These are phyloP conservation scores for Parelbella ahira DNA, from an alignment of 2,888 invertebrate species.

Conservation along the genomic window DNA sequence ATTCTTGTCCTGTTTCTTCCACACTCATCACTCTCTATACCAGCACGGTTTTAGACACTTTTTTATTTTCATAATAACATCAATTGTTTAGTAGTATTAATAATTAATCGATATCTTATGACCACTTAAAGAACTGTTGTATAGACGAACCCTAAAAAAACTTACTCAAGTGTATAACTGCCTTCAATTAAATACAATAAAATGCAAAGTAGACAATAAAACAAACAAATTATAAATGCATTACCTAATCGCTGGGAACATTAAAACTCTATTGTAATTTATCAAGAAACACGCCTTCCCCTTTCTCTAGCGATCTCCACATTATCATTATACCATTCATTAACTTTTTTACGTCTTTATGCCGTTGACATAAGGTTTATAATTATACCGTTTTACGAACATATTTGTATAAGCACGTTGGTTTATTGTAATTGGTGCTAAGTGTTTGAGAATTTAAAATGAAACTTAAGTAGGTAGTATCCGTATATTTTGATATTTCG, in stretches of 20 bases:
- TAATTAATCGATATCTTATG: too few species aligned
- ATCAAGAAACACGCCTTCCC: slow-evolving; percentile 66
- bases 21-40: too few species aligned
- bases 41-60: too few species aligned
- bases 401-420: slow-evolving; percentile 31
- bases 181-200: slow-evolving; percentile 67
- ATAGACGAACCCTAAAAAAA: slow-evolving; percentile 28
- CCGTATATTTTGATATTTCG: slow-evolving; percentile 51
- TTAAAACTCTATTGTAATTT: slow-evolving; percentile 71
- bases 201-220: slow-evolving; percentile 69
- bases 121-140: neutral
- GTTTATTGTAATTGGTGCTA: slow-evolving; percentile 65
- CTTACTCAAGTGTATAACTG: slow-evolving; percentile 47
- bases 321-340: slow-evolving; percentile 26
- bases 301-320: slow-evolving; percentile 46
- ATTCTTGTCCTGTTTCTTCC: too few species aligned
- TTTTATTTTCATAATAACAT: too few species aligned
- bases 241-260: slow-evolving; percentile 60
- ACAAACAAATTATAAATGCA: slow-evolving; percentile 76
- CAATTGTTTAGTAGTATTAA: too few species aligned
- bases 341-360: slow-evolving; percentile 29
- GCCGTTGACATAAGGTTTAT: slow-evolving; percentile 31
- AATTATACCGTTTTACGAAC: slow-evolving; percentile 24
- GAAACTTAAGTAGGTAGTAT: slow-evolving; percentile 69
- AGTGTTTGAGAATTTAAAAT: slow-evolving; percentile 74